Evolutionary conservation across 2,797 vertebrate genomes (phyloP).

Genomic region (Oreochromis mossambicus): DNA sequence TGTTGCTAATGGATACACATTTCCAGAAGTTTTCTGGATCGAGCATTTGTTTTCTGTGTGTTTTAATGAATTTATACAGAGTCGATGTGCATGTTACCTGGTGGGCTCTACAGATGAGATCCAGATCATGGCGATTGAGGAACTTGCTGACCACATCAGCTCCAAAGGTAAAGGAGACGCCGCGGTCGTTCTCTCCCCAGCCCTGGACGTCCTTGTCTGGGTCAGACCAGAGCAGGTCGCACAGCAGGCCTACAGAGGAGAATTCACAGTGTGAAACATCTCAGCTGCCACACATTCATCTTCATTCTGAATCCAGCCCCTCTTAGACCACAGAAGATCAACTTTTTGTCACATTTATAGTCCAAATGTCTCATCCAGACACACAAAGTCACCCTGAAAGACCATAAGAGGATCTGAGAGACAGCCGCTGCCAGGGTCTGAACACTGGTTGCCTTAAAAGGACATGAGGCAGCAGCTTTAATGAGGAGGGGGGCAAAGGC

Average conservation of each 20-base stretch:
- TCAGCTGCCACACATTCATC: background rate
- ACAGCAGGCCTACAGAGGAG: constrained; percentile 80
- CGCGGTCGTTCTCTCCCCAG: constrained; percentile 96
- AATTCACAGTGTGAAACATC: background rate
- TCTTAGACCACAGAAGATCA: background rate
- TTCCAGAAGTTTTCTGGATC: background rate
- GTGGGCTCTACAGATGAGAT: constrained; percentile 95
- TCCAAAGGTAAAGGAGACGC: constrained; percentile 94
- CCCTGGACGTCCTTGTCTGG: constrained; percentile 97
- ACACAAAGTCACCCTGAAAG: background rate
- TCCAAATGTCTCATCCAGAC: background rate
- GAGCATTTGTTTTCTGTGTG: background rate
- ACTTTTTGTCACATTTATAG: background rate
- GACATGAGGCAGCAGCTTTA: constrained; percentile 15
- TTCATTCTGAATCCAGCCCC: background rate
- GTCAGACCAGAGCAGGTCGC: constrained; percentile 94
- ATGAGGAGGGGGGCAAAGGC: background rate
- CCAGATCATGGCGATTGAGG: constrained; percentile 94
- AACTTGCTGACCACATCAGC: constrained; percentile 97
- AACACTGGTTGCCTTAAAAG: constrained; percentile 53
- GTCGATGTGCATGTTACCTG: constrained; percentile 71
- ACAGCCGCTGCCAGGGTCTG: background rate
- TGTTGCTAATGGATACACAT: background rate
- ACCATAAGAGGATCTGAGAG: constrained; percentile 59
- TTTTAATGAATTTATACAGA: fast-evolving